A percentile compares a stretch with the other conserved stretches of the same genome.
phyloP scores from a whole-genome alignment of 1,140 invertebrate species.

The Paraescarpia echinospica region DNA sequence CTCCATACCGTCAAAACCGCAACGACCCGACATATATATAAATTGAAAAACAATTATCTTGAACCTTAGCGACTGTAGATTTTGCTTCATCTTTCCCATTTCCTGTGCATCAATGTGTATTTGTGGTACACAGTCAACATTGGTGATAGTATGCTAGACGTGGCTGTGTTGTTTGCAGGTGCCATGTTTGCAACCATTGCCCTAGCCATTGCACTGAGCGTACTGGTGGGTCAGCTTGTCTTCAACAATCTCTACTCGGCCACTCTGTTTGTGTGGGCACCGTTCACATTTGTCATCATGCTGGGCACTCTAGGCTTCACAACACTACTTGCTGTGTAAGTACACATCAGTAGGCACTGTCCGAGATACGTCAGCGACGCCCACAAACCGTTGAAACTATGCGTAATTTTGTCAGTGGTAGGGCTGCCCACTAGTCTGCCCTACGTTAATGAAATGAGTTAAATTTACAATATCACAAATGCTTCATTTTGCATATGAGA shows the following conservation, averaged over 20 bases:
- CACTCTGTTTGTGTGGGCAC: neutral
- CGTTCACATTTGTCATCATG: neutral
- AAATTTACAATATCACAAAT: too few relatives aligned
- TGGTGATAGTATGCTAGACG: neutral
- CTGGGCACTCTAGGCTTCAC: neutral
- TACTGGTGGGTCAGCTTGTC: neutral
- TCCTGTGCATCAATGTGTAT: neutral
- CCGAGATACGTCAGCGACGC: too few relatives aligned
- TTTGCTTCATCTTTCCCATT: neutral
- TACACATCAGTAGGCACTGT: too few relatives aligned
- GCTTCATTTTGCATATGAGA: too few relatives aligned
- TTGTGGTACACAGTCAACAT: neutral
- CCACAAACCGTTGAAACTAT: too few relatives aligned
- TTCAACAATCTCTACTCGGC: neutral
- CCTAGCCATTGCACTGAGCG: neutral
- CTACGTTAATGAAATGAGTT: too few relatives aligned
- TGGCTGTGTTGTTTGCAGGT: neutral
- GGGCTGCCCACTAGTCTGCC: too few relatives aligned
- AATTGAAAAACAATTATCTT: too few relatives aligned
- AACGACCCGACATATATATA: too few relatives aligned
- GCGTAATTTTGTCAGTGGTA: too few relatives aligned
- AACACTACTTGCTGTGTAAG: neutral
- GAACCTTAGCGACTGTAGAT: neutral
- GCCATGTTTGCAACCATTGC: neutral
- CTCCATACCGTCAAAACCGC: too few relatives aligned